Base-by-base conservation (phyloP, 2,797 vertebrate genomes). In the Gallinago solitaria region DNA sequence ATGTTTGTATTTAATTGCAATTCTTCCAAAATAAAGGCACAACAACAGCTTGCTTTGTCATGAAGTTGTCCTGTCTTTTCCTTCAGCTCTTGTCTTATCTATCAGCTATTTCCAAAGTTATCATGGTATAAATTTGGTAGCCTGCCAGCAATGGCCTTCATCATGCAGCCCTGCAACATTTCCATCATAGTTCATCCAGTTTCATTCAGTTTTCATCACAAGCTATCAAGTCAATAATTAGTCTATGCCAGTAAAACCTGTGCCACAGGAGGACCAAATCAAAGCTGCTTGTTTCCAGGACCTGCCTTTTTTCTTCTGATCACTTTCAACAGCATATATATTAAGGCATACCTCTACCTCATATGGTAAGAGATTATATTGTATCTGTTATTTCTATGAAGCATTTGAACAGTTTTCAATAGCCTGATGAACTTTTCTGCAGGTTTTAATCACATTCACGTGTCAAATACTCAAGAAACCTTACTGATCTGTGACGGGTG, bases 311-410 rank as follows among this genome's bases (percentile, higher is more conserved):
- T 65, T 6, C 3, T 2, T 57, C 68, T 12, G 6, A 28, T 56
- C 1, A 4, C 15, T 48, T 93, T 53, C 48, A 74, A 45, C 6
- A 30, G 43, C 3, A 6, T 33, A 28, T 32, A 32, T 0, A 0
- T 5, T 48, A 75, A 76, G 19, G 28, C 7, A 54, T 54, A 32
- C 51, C 30, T 54, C 28, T 32, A 32, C 28, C 24, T 56, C 3
- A 5, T 32, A 39, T 0, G 0, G 6, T 53, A 74, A 76, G 19
- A 51, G 15, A 35, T 8, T n/a, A 1, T 48, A 39, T 37, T 0
- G 0, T 33, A 37, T 30, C 25, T 86, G 12, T 28, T 84, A 18
- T 45, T 89, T 76, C 65, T 41, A 6, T 13, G 25, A 82, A 39
- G 1, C 3, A 43, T 87, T 84, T 39, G 6, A 83, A 60, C 16